Evolutionary conservation across 2,888 invertebrate genomes (phyloP).

Genomic region (Hydriomena furcata): DNA sequence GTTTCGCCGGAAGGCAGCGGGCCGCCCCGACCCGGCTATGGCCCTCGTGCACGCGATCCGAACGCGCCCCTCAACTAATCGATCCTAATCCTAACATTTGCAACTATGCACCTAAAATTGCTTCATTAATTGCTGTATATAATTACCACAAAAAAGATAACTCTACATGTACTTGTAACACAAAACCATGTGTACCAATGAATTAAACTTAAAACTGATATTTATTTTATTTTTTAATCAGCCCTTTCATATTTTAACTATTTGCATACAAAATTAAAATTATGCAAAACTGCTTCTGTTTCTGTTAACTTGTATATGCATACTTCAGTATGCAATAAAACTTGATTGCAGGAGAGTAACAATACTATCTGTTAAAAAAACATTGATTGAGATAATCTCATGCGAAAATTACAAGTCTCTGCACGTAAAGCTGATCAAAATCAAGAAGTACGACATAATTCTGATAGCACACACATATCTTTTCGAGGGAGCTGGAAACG

Average conservation of each 20-base stretch:
- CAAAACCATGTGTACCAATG: no score
- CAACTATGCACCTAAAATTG: slow-evolving; percentile 55
- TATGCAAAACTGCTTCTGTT: no score
- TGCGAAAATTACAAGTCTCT: neutral
- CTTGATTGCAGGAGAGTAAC: neutral
- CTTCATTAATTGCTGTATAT: slow-evolving; percentile 21
- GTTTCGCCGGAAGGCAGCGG: slow-evolving; percentile 80
- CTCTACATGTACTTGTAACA: no score
- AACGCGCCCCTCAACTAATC: slow-evolving; percentile 66
- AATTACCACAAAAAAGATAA: neutral
- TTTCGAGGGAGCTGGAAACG: slow-evolving; percentile 38
- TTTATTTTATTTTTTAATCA: no score
- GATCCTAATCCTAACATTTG: slow-evolving; percentile 69
- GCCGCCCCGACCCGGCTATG: slow-evolving; percentile 52
- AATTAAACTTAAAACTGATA: no score
- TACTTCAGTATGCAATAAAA: slow-evolving; percentile 7
- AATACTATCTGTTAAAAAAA: neutral
- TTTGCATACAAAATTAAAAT: no score
- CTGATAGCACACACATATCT: slow-evolving; percentile 56
- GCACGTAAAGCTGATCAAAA: slow-evolving; percentile 24
- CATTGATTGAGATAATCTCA: neutral
- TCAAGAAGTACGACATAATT: slow-evolving; percentile 13
- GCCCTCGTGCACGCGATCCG: slow-evolving; percentile 69
- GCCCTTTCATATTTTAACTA: no score
- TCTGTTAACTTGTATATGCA: no score